Percentiles rank a stretch among this genome's conserved stretches.
Evolutionary conservation across 2,797 vertebrate genomes (phyloP).

Genomic region (Siniperca obscura): DNA sequence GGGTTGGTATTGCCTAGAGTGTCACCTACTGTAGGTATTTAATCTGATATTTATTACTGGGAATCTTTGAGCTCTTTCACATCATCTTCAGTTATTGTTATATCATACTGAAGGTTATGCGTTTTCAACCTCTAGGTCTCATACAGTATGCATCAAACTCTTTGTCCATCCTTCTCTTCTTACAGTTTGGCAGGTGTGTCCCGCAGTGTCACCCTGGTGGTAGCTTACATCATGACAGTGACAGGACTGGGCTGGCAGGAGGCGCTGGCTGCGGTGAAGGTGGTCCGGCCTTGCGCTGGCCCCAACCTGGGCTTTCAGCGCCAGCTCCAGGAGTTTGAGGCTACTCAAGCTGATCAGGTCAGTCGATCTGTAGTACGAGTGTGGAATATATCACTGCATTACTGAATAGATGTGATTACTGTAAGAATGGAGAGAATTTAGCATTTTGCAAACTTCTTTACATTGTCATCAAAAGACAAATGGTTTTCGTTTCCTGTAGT

Average conservation of each 20-base stretch:
- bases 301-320: constrained; percentile 95
- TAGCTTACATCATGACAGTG: constrained; percentile 96
- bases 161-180: not conserved
- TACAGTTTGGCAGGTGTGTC: constrained; percentile 95
- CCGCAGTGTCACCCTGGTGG: constrained; percentile 94
- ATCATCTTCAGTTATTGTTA: not conserved
- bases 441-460: not conserved
- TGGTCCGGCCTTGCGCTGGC: constrained; percentile 91
- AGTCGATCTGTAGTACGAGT: constrained; percentile 31
- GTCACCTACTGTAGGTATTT: not conserved
- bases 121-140: not conserved
- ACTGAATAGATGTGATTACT: not conserved
- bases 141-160: not conserved
- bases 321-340: constrained; percentile 94
- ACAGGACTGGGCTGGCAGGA: constrained; percentile 95
- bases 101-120: not conserved
- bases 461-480: not conserved
- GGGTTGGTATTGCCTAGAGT: not conserved
- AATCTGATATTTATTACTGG: not conserved
- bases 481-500: constrained; percentile 77
- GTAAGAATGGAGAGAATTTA: not conserved
- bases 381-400: not conserved
- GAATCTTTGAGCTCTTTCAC: not conserved
- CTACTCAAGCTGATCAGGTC: constrained; percentile 88
- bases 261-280: constrained; percentile 88